Percentiles rank a stretch among this genome's conserved stretches.
phyloP scores from a whole-genome alignment of 2,113 vertebrate species.

The Heteronetta atricapilla region DNA sequence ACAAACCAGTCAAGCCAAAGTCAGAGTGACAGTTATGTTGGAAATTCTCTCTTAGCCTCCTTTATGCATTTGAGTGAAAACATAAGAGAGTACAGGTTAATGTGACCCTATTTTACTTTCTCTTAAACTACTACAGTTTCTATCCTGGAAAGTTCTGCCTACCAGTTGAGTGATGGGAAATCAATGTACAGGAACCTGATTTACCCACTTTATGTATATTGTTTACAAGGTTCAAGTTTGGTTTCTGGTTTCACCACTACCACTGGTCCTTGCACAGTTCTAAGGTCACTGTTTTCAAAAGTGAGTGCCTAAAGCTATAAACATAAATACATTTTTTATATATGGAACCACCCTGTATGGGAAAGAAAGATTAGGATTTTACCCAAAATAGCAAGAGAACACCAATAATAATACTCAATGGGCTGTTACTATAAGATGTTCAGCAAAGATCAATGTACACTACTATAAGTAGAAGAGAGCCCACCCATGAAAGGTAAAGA shows the following conservation, averaged over 20 bases:
- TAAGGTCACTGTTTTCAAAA: background rate
- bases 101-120: constrained; percentile 5
- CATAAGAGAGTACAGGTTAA: background rate
- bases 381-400: background rate
- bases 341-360: background rate
- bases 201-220: background rate
- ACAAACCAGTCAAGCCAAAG: constrained; percentile 19
- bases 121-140: background rate
- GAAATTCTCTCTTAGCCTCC: constrained; percentile 7
- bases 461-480: background rate
- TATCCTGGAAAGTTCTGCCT: background rate
- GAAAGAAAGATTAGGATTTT: background rate
- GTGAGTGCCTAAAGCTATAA: background rate
- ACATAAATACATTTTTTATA: background rate
- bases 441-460: background rate
- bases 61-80: background rate
- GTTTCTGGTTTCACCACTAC: background rate
- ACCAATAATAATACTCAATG: background rate
- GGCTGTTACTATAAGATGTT: background rate
- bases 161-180: background rate
- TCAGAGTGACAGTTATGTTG: background rate
- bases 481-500: background rate
- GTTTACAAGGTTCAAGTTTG: background rate
- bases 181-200: background rate
- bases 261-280: background rate